Conservation (phyloP, 1,140 invertebrate genomes). For the Lepeophtheirus salmonis region DNA sequence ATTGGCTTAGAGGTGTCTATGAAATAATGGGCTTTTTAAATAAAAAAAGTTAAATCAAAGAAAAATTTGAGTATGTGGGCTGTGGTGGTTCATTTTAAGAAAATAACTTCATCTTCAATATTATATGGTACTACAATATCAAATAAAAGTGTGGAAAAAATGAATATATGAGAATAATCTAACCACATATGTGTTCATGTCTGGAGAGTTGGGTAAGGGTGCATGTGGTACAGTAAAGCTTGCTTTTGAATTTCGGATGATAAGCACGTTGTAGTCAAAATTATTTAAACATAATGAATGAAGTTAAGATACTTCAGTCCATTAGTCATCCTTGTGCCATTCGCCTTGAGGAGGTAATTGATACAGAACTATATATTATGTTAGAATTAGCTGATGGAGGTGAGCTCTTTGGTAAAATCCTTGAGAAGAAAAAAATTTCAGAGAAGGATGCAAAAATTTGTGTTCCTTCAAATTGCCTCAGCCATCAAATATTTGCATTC, state of each 20-base stretch:
- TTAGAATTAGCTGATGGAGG: conserved; percentile 75
- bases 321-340: conserved; percentile 60
- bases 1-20: too few species aligned
- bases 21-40: too few species aligned
- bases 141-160: too few species aligned
- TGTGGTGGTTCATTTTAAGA: too few species aligned
- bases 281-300: conserved; percentile 50
- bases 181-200: too few species aligned
- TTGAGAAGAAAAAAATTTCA: conserved; percentile 35
- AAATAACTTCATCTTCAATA: too few species aligned
- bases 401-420: conserved; percentile 52
- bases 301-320: conserved; percentile 55
- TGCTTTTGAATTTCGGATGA: conserved; percentile 34
- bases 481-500: conserved; percentile 66
- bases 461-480: conserved; percentile 63
- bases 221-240: conserved; percentile 54
- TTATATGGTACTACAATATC: too few species aligned
- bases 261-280: conserved; percentile 57
- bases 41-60: too few species aligned
- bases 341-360: conserved; percentile 51
- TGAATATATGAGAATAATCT: too few species aligned
- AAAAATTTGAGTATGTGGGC: too few species aligned
- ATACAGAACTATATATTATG: conserved; percentile 54
- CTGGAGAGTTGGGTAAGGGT: conserved; percentile 47
- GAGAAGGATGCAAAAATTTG: conserved; percentile 48